A percentile compares a stretch with the other conserved stretches of the same genome.
These are phyloP conservation scores for Dunckerocampus dactyliophorus DNA, from an alignment of 2,113 vertebrate genomes.

Conservation along the genomic window DNA sequence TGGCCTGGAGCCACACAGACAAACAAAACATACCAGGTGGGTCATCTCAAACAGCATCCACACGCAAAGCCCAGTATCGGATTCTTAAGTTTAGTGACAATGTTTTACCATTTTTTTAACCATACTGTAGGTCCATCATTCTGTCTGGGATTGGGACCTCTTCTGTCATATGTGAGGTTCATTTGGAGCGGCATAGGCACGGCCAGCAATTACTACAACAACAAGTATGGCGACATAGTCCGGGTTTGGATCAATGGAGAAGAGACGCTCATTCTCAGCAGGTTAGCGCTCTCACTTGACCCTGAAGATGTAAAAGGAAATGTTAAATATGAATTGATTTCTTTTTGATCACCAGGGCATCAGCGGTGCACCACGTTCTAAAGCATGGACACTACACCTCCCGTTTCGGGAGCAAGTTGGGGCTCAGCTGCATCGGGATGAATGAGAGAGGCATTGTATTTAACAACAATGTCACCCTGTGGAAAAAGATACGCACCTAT, in stretches of 20 bases:
- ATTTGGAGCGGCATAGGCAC: constrained; percentile 88
- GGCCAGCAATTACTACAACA: constrained; percentile 93
- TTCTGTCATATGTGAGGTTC: constrained; percentile 70
- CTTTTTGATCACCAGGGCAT: constrained; percentile 70
- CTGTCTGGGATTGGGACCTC: constrained; percentile 76
- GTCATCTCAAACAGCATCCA: not conserved
- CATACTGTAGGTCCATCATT: constrained; percentile 88
- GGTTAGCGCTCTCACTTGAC: constrained; percentile 62
- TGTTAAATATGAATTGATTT: not conserved
- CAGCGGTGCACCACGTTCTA: constrained; percentile 83
- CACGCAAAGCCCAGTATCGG: not conserved
- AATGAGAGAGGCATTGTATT: constrained; percentile 91
- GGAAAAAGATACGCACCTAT: constrained; percentile 82
- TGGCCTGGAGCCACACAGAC: constrained; percentile 74
- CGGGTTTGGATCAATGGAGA: constrained; percentile 93
- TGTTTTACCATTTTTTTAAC: not conserved
- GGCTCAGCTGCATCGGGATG: constrained; percentile 89
- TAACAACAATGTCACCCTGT: constrained; percentile 83
- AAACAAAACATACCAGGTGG: constrained; percentile 82
- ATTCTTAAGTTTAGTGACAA: no score
- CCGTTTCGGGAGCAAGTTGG: constrained; percentile 85
- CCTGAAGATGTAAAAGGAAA: not conserved
- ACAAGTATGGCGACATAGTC: constrained; percentile 86
- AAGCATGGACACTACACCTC: constrained; percentile 81
- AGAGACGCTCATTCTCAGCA: constrained; percentile 93